These are phyloP conservation scores for Thamnophis elegans DNA, from an alignment of 2,797 vertebrate genomes.

Conservation along the genomic window DNA sequence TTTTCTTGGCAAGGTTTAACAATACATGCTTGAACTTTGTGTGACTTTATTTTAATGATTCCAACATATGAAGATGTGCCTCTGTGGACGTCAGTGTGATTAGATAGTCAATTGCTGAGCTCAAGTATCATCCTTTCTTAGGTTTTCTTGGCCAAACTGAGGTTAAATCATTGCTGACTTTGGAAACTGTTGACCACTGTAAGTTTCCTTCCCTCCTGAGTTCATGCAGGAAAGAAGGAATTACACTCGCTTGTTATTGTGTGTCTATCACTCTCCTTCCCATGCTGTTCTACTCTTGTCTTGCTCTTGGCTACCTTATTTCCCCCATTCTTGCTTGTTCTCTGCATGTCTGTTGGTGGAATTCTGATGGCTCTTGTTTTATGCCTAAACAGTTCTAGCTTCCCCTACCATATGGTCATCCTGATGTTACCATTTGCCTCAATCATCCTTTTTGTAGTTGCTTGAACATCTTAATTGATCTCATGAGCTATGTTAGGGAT, in stretches of 20 bases:
- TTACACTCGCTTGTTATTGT: not conserved
- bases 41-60: not conserved
- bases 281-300: slow-evolving; percentile 51
- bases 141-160: fast-evolving
- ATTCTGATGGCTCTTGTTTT: slow-evolving; percentile 64
- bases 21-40: not conserved
- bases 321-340: slow-evolving; percentile 15
- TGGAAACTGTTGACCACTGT: not conserved
- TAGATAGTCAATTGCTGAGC: not conserved
- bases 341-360: slow-evolving; percentile 40
- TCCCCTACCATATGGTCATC: slow-evolving; percentile 79
- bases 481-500: slow-evolving; percentile 78
- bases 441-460: slow-evolving; percentile 79
- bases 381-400: slow-evolving; percentile 66
- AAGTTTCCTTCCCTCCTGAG: not conserved
- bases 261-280: slow-evolving; percentile 25
- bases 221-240: slow-evolving; percentile 1
- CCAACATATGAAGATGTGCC: not conserved
- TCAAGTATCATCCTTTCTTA: not conserved
- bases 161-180: fast-evolving
- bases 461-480: slow-evolving; percentile 80
- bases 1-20: not conserved
- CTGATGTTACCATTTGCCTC: slow-evolving; percentile 80
- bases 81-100: not conserved
- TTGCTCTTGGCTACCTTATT: slow-evolving; percentile 50